These are phyloP conservation scores for Xestobium rufovillosum DNA, from an alignment of 2,888 invertebrate genomes.

Conservation along the genomic window DNA sequence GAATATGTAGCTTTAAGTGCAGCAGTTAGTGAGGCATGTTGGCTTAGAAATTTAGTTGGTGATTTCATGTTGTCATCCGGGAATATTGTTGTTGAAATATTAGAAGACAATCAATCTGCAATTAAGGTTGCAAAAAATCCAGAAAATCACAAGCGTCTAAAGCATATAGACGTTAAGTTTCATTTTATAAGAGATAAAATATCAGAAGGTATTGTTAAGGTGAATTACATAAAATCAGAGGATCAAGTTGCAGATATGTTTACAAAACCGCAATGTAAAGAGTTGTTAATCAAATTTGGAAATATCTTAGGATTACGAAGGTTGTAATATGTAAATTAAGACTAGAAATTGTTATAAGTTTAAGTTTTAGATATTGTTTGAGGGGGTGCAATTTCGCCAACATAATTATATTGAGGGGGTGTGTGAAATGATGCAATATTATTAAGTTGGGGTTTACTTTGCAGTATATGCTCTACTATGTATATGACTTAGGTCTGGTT, in stretches of 20 bases:
- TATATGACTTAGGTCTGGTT: too few species aligned
- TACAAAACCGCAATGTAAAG: constrained; percentile 2
- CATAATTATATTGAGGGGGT: too few species aligned
- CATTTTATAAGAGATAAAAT: constrained; percentile 20
- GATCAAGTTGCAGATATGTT: constrained; percentile 3
- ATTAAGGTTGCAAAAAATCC: constrained; percentile 17
- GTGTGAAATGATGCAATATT: too few species aligned
- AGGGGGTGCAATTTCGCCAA: too few species aligned
- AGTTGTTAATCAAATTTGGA: constrained; percentile 2
- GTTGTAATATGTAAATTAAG: too few species aligned
- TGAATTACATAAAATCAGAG: constrained; percentile 4
- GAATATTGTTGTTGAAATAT: constrained; percentile 13
- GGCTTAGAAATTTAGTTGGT: constrained; percentile 11
- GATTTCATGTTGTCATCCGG: too few species aligned
- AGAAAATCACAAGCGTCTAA: constrained; percentile 14
- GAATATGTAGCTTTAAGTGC: constrained; percentile 11
- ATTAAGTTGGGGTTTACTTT: too few species aligned
- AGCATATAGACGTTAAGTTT: constrained; percentile 18
- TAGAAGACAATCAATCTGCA: constrained; percentile 19
- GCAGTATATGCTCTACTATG: too few species aligned
- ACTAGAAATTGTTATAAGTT: too few species aligned
- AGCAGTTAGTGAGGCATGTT: constrained; percentile 12
- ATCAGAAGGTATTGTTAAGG: constrained; percentile 7
- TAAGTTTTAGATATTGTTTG: too few species aligned
- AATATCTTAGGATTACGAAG: neutral